phyloP scores from a whole-genome alignment of 2,113 vertebrate genomes.

The Bubo blakistoni region DNA sequence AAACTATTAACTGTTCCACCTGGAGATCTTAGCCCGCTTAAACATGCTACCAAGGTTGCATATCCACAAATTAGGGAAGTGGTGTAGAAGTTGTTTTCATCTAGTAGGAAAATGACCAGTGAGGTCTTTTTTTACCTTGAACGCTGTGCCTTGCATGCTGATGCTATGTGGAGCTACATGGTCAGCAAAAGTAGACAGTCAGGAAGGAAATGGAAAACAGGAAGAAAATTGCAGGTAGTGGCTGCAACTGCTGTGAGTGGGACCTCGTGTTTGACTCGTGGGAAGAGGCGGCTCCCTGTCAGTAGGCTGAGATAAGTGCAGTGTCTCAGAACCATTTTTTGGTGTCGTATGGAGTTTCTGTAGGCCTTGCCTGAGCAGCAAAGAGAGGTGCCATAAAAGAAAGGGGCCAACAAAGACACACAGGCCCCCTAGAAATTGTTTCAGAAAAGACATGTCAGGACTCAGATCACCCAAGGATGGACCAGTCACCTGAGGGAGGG shows the following conservation, averaged over 20 bases:
- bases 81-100: neutral
- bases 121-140: neutral
- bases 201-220: neutral
- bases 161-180: neutral
- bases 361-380: neutral
- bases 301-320: too few relatives aligned
- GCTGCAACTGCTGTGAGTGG: neutral
- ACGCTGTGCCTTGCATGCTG: neutral
- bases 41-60: neutral
- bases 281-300: too few relatives aligned
- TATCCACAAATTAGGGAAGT: neutral
- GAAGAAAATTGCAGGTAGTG: neutral
- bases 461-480: neutral
- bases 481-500: neutral
- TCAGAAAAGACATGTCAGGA: neutral
- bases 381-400: neutral
- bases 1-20: neutral
- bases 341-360: neutral
- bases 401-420: neutral
- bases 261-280: too few relatives aligned
- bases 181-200: neutral
- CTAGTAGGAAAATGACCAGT: neutral
- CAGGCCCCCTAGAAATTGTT: neutral
- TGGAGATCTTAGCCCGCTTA: neutral
- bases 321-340: too few relatives aligned